Conservation (phyloP, 1,140 invertebrate genomes). For the Ceratitis capitata region DNA sequence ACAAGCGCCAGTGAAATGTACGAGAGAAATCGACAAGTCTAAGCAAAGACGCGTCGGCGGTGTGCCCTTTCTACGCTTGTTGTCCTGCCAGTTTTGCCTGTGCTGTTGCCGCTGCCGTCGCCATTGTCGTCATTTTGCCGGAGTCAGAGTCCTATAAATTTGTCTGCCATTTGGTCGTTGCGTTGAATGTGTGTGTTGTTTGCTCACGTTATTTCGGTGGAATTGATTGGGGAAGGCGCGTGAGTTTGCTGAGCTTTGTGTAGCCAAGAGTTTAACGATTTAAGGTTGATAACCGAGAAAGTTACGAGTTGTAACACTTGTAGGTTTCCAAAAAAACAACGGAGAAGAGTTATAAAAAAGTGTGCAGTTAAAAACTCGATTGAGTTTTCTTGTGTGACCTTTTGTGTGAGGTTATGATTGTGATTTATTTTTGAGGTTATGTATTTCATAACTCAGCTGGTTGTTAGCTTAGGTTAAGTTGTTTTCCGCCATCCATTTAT, state of each 20-base stretch:
- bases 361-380: neutral
- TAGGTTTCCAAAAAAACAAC: neutral
- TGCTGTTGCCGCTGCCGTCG: neutral
- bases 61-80: neutral
- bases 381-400: neutral
- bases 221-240: neutral
- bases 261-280: neutral
- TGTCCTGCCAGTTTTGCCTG: neutral
- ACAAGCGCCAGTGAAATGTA: neutral
- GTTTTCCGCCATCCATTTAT: neutral
- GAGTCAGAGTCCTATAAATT: slow-evolving; percentile 14
- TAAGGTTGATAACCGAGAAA: slow-evolving; percentile 7
- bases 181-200: neutral
- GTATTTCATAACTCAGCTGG: neutral
- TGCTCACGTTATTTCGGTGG: neutral
- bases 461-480: neutral
- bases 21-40: slow-evolving; percentile 15
- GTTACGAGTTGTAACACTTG: neutral
- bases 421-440: neutral
- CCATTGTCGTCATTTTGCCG: neutral
- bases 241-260: neutral
- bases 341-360: neutral
- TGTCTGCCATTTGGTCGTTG: neutral
- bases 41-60: neutral
- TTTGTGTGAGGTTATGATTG: neutral